Evolutionary conservation across 2,888 invertebrate genomes (phyloP), one percentile per base, ranked within the genome.

Genomic region (Xestia xanthographa): DNA sequence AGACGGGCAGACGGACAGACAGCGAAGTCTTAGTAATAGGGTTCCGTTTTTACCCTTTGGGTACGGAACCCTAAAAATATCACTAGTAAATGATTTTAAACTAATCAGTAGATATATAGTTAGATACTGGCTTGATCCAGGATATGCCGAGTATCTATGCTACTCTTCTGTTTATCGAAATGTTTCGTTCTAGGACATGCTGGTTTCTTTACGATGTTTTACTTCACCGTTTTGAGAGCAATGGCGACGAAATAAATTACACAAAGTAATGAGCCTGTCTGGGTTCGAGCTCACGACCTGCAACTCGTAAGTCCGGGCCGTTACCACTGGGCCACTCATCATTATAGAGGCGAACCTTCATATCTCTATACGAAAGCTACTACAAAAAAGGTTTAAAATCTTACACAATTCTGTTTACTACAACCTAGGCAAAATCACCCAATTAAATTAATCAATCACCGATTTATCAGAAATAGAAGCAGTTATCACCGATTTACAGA

Each of bases 361-460:
- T 26, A 26, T 38, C 22, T 9, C 20, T 26, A 14, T 8, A 14
- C 8, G 29, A 65, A 62, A 50, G 17, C 20, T 1, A 38, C 29
- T 22, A 8, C n/a, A 34, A 48, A 66, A 66, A 58, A 29, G 8
- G 22, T 29, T 50, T 17, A 67, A n/a, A 50, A 53, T 11, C 8
- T 48, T 41, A 38, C 17, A 14, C 26, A 72, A 72, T 14, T 14
- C 26, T 77, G 8, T 50, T 48, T 48, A 67, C 29, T 67, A 50
- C 12, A 22, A 66, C 11, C 26, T 12, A n/a, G 17, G 62, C n/a
- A 20, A 38, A 26, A 75, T 65, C 56, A 9, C 58, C 48, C 14
- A 38, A 75, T 65, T 65, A 65, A 48, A 65, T 65, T 41, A 48
- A 48, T 72, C 12, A 75, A 75, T 75, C 56, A 60, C 38, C 38